These are phyloP conservation scores for Eulemur rufifrons DNA, from an alignment of 2,113 vertebrate genomes.

Conservation along the genomic window DNA sequence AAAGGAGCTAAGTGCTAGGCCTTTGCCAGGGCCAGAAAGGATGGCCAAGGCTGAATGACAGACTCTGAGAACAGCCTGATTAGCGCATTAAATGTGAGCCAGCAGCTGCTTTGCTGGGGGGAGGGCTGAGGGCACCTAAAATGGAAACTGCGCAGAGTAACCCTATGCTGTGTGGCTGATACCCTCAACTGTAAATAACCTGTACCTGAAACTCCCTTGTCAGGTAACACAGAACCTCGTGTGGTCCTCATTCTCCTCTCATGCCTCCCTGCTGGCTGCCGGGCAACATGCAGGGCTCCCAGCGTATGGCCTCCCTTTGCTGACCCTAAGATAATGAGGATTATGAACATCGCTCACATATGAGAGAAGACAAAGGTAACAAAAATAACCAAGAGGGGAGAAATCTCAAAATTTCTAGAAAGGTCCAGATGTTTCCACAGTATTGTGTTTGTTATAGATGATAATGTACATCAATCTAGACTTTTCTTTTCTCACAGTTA, in stretches of 20 bases:
- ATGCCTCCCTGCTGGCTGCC: background rate
- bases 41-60: background rate
- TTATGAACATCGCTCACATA: background rate
- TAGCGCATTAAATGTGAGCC: background rate
- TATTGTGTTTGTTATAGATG: background rate
- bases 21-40: background rate
- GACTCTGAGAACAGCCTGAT: background rate
- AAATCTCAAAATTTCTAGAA: background rate
- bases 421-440: background rate
- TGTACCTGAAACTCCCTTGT: slow-evolving; percentile 42
- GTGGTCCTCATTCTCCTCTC: background rate
- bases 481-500: background rate
- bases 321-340: background rate
- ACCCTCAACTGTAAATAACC: slow-evolving; percentile 14
- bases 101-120: background rate
- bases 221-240: slow-evolving; percentile 24
- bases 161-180: slow-evolving; percentile 29
- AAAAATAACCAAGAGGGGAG: background rate
- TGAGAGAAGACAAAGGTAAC: background rate
- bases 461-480: background rate
- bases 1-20: background rate
- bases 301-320: background rate
- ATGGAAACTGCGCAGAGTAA: slow-evolving; percentile 69
- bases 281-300: background rate
- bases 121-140: background rate